Conservation (phyloP, 30 jellyfish, hydroid and myxozoan genomes). For the Pelagia noctiluca region DNA sequence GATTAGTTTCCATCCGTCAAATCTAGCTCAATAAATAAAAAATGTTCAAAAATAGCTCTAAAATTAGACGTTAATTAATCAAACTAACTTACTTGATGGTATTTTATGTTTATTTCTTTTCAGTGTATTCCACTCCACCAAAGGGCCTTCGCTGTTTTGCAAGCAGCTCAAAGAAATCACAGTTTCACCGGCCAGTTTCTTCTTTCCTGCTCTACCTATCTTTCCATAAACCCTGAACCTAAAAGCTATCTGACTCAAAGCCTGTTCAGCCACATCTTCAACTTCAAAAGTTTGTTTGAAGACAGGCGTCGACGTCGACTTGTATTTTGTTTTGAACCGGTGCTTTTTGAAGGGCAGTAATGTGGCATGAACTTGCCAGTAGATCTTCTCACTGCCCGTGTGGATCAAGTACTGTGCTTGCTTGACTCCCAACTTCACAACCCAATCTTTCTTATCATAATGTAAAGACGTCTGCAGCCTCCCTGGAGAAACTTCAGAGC, state of each 20-base stretch:
- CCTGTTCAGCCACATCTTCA: slow-evolving; percentile 91
- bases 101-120: slow-evolving; percentile 57
- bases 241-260: slow-evolving; percentile 85
- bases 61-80: too few relatives aligned
- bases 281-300: slow-evolving; percentile 90
- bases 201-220: slow-evolving; percentile 91
- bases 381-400: slow-evolving; percentile 79
- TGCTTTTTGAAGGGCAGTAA: slow-evolving; percentile 94
- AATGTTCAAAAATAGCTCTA: not conserved
- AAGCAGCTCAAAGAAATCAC: slow-evolving; percentile 67
- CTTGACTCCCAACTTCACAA: slow-evolving; percentile 85
- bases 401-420: slow-evolving; percentile 93
- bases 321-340: slow-evolving; percentile 87
- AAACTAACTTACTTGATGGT: not conserved
- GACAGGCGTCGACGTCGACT: slow-evolving; percentile 95
- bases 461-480: slow-evolving; percentile 83
- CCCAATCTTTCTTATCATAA: slow-evolving; percentile 85
- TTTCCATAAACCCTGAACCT: slow-evolving; percentile 94
- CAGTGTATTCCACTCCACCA: slow-evolving; percentile 86
- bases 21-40: slow-evolving; percentile 3
- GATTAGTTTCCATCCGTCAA: too few relatives aligned
- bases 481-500: slow-evolving; percentile 95
- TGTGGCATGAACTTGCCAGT: slow-evolving; percentile 97
- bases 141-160: slow-evolving; percentile 62
- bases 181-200: slow-evolving; percentile 96